Base-by-base conservation (phyloP, 1,140 invertebrate species). In the Dendrolimus punctatus region DNA sequence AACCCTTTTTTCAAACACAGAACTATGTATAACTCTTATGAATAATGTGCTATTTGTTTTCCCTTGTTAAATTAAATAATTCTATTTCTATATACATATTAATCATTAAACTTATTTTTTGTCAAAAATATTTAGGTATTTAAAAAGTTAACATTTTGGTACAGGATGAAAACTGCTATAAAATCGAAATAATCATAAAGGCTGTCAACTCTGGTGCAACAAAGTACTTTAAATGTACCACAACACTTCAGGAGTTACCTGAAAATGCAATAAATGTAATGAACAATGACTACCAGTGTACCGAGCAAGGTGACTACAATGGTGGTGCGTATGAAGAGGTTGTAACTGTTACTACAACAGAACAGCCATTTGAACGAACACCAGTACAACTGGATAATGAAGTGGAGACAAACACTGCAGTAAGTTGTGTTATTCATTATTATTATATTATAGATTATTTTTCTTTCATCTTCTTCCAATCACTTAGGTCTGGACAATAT, bases 301-400 rank as follows among this genome's bases (percentile, higher is more conserved):
- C 57, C 6, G 61, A 68, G 37, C 51, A 6, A 45, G 9, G 6
- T 38, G 49, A 60, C 6, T 56, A 52, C 57, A 68, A 46, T 40
- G 39, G 55, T 47, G 50, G 43, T 42, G 48, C 51, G 45, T 43
- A 46, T 8, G 57, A 66, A 42, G 62, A 64, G 39, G 49, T 43
- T 5, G 46, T 39, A 6, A 41, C 42, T 6, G 51, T 23, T 23
- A 23, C 23, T 23, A 23, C 23, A 23, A 23, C 23, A 23, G 23
- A 23, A 23, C 23, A 23, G 23, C 23, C 23, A 23, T 23, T 59
- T 50, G 60, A 57, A 5, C 50, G 56, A 51, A 54, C 58, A 56
- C 75, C 75, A 9, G 63, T 85, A 6, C 62, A 79, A 52, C 62
- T 82, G 7, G 75, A 81, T 51, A 85, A 81, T 76, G 81, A 85